These are phyloP conservation scores for Notamacropus eugenii DNA, from an alignment of 2,797 vertebrate genomes.

Conservation along the genomic window DNA sequence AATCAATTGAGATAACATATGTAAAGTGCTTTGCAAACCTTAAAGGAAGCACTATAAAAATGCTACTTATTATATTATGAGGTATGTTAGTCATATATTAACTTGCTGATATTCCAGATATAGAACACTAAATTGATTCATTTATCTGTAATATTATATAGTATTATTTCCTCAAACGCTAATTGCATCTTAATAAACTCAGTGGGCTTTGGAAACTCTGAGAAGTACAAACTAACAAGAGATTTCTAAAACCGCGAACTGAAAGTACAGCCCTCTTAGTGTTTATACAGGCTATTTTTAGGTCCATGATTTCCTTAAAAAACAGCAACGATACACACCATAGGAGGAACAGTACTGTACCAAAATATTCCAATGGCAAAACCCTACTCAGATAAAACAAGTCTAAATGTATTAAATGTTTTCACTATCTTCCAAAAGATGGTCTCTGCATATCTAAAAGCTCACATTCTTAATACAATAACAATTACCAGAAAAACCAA, in stretches of 20 bases:
- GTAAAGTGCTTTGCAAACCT: neutral
- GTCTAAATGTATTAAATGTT: neutral
- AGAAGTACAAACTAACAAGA: constrained; percentile 80
- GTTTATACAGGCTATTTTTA: constrained; percentile 85
- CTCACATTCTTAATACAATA: neutral
- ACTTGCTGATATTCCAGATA: neutral
- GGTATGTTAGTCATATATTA: neutral
- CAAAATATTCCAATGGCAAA: constrained; percentile 73
- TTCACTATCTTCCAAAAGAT: neutral
- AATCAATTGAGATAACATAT: neutral
- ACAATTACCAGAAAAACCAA: neutral
- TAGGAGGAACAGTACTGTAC: constrained; percentile 75
- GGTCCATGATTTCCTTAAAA: constrained; percentile 83
- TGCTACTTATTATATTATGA: neutral
- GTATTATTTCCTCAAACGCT: constrained; percentile 1
- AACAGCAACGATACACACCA: constrained; percentile 74
- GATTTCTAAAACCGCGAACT: constrained; percentile 79
- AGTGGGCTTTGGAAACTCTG: constrained; percentile 75
- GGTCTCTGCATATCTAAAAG: neutral
- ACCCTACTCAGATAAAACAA: constrained; percentile 78
- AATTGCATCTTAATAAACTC: constrained; percentile 52
- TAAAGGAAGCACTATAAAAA: neutral
- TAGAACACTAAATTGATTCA: constrained; percentile 33
- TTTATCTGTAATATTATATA: constrained; percentile 37
- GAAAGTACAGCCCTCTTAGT: constrained; percentile 81